A percentile compares a stretch with the other conserved stretches of the same genome.
phyloP scores from a whole-genome alignment of 2,113 vertebrate genomes.

The Chlorodrepanis virens region DNA sequence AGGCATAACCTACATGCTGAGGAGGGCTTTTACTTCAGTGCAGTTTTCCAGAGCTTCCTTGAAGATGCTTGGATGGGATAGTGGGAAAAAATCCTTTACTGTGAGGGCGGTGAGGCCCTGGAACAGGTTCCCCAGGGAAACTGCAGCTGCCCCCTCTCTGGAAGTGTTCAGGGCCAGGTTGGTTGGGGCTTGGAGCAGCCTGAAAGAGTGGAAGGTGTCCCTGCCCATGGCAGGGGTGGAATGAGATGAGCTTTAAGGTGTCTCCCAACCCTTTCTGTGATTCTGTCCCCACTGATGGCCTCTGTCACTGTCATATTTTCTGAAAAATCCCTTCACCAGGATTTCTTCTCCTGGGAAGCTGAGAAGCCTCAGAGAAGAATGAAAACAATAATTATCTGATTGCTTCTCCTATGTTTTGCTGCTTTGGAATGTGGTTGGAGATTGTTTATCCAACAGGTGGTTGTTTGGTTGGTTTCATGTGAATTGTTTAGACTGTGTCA shows the following conservation, averaged over 20 bases:
- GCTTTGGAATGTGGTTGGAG: too few species aligned
- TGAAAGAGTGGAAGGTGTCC: too few species aligned
- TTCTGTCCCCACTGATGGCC: background rate
- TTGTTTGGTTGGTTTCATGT: too few species aligned
- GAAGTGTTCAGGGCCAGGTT: background rate
- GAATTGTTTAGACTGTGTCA: too few species aligned
- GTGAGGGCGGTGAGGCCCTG: background rate
- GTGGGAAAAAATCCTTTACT: background rate
- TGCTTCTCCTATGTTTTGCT: too few species aligned
- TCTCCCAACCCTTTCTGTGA: background rate
- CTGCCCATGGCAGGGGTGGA: background rate
- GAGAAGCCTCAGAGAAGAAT: too few species aligned
- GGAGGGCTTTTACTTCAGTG: background rate
- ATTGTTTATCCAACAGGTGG: too few species aligned
- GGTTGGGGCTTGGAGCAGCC: background rate
- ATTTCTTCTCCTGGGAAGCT: too few species aligned
- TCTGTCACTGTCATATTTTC: too few species aligned
- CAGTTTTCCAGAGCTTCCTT: constrained; percentile 35
- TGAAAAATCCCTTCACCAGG: too few species aligned
- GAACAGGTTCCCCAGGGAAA: background rate
- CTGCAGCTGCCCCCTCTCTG: background rate
- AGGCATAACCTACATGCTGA: background rate
- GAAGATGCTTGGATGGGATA: background rate
- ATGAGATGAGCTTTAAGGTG: background rate
- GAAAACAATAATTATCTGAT: too few species aligned